phyloP scores from a whole-genome alignment of 2,113 vertebrate species.

The Nematolebias whitei region DNA sequence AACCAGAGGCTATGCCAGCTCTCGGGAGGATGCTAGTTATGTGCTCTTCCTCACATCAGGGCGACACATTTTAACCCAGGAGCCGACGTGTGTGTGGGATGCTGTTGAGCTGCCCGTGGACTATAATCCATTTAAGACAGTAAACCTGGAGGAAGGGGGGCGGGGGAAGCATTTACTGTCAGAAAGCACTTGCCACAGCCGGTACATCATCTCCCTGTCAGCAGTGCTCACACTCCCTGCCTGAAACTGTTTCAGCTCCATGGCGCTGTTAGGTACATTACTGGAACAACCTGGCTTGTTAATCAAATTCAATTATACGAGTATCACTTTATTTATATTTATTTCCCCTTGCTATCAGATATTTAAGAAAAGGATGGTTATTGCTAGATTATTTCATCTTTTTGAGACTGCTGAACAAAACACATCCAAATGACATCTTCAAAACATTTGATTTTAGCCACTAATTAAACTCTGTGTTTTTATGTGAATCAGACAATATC shows the following conservation, averaged over 20 bases:
- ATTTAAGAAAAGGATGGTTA: no score
- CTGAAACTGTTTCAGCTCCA: constrained; percentile 31
- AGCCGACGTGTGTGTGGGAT: constrained; percentile 50
- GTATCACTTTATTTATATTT: background rate
- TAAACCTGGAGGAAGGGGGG: constrained; percentile 57
- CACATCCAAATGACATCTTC: background rate
- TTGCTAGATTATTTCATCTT: no score
- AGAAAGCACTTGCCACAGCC: constrained; percentile 43
- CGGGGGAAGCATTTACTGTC: constrained; percentile 58
- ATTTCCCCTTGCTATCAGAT: background rate
- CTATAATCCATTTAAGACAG: constrained; percentile 73
- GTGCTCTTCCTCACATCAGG: constrained; percentile 41
- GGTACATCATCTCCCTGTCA: constrained; percentile 64
- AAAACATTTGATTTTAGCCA: background rate
- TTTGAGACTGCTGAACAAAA: no score
- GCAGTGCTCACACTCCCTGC: constrained; percentile 32
- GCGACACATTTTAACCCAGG: constrained; percentile 21
- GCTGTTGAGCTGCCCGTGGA: constrained; percentile 51
- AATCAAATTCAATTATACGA: background rate
- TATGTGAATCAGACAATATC: background rate
- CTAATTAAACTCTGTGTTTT: background rate
- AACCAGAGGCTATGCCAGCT: constrained; percentile 28
- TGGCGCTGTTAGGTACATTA: background rate
- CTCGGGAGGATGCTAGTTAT: constrained; percentile 32
- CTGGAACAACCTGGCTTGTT: constrained; percentile 12